Conservation (phyloP, 2,113 vertebrate genomes). For the Hyperopisus bebe region DNA sequence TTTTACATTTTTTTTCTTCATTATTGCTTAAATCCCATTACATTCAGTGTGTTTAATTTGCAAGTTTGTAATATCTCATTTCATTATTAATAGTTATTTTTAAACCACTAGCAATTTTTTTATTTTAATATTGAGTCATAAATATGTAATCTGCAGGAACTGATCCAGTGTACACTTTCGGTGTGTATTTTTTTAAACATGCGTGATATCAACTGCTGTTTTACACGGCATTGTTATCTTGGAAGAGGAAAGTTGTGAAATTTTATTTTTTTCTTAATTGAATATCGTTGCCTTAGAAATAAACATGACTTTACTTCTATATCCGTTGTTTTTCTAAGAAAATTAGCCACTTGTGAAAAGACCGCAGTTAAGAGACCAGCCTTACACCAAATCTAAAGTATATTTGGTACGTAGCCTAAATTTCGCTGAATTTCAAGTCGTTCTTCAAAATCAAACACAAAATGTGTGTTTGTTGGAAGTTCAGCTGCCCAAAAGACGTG, state of each 20-base stretch:
- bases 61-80: neutral
- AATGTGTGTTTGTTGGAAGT: slow-evolving; percentile 33
- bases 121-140: neutral
- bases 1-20: neutral
- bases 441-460: slow-evolving; percentile 36
- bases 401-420: slow-evolving; percentile 40
- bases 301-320: slow-evolving; percentile 45
- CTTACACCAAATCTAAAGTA: slow-evolving; percentile 51
- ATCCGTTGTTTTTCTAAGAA: slow-evolving; percentile 42
- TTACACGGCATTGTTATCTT: neutral
- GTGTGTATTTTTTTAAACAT: neutral
- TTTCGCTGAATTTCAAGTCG: slow-evolving; percentile 44
- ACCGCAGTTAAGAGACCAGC: slow-evolving; percentile 40
- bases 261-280: slow-evolving; percentile 43
- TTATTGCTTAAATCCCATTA: neutral
- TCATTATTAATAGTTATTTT: neutral
- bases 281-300: slow-evolving; percentile 63
- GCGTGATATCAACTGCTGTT: slow-evolving; percentile 18
- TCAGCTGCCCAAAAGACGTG: neutral
- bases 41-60: neutral
- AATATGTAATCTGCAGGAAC: neutral
- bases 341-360: slow-evolving; percentile 56
- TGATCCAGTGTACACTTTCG: neutral
- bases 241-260: neutral
- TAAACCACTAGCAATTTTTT: neutral